phyloP scores from a whole-genome alignment of 92 coral and sea anemone species.

The Parazoanthus atlanticus region DNA sequence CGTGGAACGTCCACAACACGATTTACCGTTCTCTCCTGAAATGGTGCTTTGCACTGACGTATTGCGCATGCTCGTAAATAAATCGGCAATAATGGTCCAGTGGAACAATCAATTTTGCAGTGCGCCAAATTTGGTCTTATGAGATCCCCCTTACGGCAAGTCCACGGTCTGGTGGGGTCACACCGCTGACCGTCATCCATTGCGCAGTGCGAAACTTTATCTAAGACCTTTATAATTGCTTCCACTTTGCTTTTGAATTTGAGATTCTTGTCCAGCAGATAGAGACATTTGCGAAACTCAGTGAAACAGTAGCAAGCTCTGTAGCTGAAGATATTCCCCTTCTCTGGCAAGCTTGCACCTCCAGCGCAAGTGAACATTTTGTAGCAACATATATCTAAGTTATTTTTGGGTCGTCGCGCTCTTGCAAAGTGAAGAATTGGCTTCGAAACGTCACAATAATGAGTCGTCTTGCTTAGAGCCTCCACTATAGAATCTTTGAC shows the following conservation, averaged over 20 bases:
- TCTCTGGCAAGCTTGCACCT: conserved; percentile 60
- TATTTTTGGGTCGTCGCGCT: conserved; percentile 62
- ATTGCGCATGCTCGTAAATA: conserved; percentile 95
- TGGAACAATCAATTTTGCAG: conserved; percentile 87
- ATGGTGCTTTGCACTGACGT: conserved; percentile 91
- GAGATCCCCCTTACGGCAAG: conserved; percentile 93
- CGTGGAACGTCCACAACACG: conserved; percentile 91
- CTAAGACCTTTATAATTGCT: conserved; percentile 60
- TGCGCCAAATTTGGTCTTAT: conserved; percentile 86
- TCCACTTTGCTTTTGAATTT: conserved; percentile 67
- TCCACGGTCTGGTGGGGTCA: conserved; percentile 81
- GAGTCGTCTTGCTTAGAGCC: conserved; percentile 60
- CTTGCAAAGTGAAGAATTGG: conserved; percentile 41
- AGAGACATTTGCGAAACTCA: conserved; percentile 84
- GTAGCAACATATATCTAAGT: conserved; percentile 86
- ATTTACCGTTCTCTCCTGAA: conserved; percentile 59
- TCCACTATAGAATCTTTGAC: conserved; percentile 60
- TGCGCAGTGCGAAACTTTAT: conserved; percentile 72
- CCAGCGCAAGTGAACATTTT: conserved; percentile 91
- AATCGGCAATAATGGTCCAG: conserved; percentile 93
- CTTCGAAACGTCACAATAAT: conserved; percentile 76
- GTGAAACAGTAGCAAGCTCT: conserved; percentile 90
- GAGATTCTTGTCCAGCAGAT: conserved; percentile 50
- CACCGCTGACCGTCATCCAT: conserved; percentile 87
- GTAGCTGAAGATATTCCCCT: conserved; percentile 84